These are phyloP conservation scores for Callorhinus ursinus DNA, from an alignment of 2,113 vertebrate species.

Conservation along the genomic window DNA sequence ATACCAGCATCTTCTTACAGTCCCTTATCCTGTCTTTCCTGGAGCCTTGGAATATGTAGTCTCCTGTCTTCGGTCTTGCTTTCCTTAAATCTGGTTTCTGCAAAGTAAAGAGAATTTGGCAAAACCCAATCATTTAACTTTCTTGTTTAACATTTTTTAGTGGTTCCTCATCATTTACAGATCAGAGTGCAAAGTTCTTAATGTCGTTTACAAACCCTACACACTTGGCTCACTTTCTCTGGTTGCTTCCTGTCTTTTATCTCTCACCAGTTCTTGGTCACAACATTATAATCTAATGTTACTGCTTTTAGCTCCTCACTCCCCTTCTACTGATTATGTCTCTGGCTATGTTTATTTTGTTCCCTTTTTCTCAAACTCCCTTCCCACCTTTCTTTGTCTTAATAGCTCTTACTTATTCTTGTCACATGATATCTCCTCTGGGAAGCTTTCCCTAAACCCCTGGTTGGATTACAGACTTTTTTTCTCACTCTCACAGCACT, in stretches of 20 bases:
- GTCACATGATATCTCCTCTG: neutral
- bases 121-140: neutral
- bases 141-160: neutral
- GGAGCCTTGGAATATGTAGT: fast-evolving
- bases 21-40: neutral
- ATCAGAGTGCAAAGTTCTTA: neutral
- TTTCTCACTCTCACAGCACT: neutral
- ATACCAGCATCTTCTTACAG: fast-evolving
- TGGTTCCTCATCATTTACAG: neutral
- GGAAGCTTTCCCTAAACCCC: neutral
- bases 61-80: neutral
- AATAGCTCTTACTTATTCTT: neutral
- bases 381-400: neutral
- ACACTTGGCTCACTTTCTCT: neutral
- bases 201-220: neutral
- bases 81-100: neutral
- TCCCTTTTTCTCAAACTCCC: neutral
- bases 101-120: neutral
- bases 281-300: neutral
- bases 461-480: neutral
- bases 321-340: neutral
- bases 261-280: neutral
- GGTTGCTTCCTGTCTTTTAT: neutral
- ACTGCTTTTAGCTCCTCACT: too few species aligned
- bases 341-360: constrained; percentile 5